These are phyloP conservation scores for Drosophila orosa DNA, from an alignment of 1,140 invertebrate species.

Conservation along the genomic window DNA sequence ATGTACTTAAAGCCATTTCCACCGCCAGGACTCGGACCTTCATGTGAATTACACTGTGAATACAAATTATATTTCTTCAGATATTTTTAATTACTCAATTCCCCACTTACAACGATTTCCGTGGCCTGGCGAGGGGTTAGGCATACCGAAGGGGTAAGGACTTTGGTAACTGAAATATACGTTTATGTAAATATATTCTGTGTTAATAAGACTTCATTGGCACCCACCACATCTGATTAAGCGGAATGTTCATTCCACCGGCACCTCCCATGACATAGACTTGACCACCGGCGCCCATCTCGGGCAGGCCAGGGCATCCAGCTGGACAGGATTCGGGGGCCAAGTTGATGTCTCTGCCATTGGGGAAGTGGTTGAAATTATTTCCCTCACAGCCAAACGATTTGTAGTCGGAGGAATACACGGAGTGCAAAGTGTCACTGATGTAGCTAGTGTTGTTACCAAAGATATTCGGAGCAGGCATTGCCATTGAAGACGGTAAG, in stretches of 20 bases:
- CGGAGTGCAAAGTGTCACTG: constrained; percentile 36
- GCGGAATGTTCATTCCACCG: constrained; percentile 20
- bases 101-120: constrained; percentile 2
- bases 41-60: not conserved
- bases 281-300: constrained; percentile 43
- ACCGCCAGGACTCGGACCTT: too few relatives aligned
- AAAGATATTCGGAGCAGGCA: constrained; percentile 5
- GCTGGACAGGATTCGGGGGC: constrained; percentile 18
- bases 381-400: constrained; percentile 27
- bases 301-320: constrained; percentile 15
- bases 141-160: constrained; percentile 26
- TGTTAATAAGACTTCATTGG: not conserved
- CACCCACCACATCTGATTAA: constrained; percentile 35
- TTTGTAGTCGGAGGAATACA: constrained; percentile 43
- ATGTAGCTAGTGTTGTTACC: constrained; percentile 6
- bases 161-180: constrained; percentile 22
- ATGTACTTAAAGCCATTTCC: not conserved
- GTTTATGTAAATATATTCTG: not conserved
- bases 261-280: constrained; percentile 34
- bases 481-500: constrained; percentile 6
- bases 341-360: constrained; percentile 34
- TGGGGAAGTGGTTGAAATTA: constrained; percentile 48
- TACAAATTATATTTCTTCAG: not conserved
- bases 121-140: not conserved
- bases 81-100: not conserved